These are phyloP conservation scores for Cherax quadricarinatus DNA, from an alignment of 1,140 invertebrate genomes.

Conservation along the genomic window DNA sequence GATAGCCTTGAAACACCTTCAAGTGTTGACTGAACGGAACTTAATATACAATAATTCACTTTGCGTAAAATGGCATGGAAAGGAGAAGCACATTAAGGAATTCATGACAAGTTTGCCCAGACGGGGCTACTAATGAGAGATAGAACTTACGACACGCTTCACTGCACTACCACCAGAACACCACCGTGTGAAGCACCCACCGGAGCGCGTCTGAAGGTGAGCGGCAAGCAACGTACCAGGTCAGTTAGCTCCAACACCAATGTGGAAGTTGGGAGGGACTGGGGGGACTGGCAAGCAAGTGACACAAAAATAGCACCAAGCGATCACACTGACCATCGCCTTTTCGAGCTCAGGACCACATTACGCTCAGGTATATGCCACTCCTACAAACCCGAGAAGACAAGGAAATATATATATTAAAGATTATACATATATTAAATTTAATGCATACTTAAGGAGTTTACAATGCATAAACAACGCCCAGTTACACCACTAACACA, in stretches of 20 bases:
- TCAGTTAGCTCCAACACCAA: background rate
- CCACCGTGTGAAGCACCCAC: constrained; percentile 51
- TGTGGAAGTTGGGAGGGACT: background rate
- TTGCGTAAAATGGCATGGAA: no score
- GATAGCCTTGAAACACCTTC: no score
- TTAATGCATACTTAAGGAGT: no score
- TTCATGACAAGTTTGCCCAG: background rate
- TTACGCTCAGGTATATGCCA: background rate
- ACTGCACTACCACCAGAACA: constrained; percentile 45
- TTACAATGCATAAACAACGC: no score
- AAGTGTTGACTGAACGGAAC: no score
- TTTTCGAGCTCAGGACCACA: background rate
- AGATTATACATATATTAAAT: background rate
- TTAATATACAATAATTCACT: no score
- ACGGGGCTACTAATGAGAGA: background rate
- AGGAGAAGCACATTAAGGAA: background rate
- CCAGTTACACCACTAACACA: no score
- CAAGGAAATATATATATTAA: background rate
- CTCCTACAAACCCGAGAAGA: background rate
- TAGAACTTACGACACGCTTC: constrained; percentile 20
- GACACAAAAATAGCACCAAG: background rate
- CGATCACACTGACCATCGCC: background rate
- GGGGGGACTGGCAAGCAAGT: background rate
- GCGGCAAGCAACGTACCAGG: background rate
- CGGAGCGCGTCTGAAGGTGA: constrained; percentile 45